Conservation (phyloP, 2,113 vertebrate species). For the Rhynchomys soricoides region DNA sequence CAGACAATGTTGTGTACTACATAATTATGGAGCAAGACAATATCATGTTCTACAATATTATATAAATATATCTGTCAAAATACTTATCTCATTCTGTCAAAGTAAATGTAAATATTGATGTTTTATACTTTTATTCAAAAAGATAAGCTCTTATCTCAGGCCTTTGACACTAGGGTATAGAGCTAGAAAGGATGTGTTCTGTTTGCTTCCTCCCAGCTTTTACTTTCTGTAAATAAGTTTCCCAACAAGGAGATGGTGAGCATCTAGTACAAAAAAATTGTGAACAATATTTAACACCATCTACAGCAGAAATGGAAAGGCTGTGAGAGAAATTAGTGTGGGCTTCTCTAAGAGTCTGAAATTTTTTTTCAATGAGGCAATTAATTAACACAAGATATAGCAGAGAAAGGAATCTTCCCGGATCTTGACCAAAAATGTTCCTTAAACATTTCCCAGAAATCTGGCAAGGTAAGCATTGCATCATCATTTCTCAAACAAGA, state of each 20-base stretch:
- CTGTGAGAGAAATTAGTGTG: not conserved
- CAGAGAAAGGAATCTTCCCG: conserved; percentile 5
- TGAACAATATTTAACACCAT: conserved; percentile 1
- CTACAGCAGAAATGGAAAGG: conserved; percentile 28
- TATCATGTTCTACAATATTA: not conserved
- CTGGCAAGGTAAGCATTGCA: conserved; percentile 20
- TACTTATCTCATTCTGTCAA: not conserved
- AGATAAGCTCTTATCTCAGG: not conserved
- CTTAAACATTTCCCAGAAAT: conserved; percentile 23
- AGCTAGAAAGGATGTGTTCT: not conserved
- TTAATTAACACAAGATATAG: conserved; percentile 35
- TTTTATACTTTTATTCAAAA: conserved; percentile 13
- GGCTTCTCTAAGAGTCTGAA: conserved; percentile 2
- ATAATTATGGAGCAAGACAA: not conserved
- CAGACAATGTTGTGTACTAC: not conserved
- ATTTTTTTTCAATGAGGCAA: conserved; percentile 12
- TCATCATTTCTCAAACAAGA: conserved; percentile 39
- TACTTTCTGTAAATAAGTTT: not conserved
- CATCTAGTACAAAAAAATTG: not conserved
- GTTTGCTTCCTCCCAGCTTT: not conserved
- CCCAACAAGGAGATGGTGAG: not conserved
- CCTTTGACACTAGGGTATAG: not conserved
- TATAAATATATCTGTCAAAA: conserved; percentile 15
- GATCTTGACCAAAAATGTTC: conserved; percentile 40
- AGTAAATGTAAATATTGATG: not conserved